These are phyloP conservation scores for Tor tambroides DNA, from an alignment of 2,113 vertebrate species.

Conservation along the genomic window DNA sequence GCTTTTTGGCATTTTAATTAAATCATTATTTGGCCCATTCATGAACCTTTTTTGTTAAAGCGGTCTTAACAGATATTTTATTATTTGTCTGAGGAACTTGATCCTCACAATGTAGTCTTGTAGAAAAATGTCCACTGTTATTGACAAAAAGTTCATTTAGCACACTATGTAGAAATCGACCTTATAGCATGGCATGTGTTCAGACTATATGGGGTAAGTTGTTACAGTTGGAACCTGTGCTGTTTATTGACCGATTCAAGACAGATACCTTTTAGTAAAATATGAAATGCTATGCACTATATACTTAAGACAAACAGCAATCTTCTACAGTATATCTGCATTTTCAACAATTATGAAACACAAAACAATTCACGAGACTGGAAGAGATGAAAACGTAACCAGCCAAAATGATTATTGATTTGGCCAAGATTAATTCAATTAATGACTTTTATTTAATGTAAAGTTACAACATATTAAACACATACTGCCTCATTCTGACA, in stretches of 20 bases:
- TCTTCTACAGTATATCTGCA: not conserved
- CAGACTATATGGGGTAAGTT: not conserved
- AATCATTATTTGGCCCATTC: not conserved
- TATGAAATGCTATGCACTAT: not conserved
- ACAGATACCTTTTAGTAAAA: not conserved
- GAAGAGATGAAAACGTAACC: too few relatives aligned
- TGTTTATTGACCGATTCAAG: not conserved
- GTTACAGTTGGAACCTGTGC: not conserved
- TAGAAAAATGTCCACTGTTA: not conserved
- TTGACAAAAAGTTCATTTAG: not conserved
- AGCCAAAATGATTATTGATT: too few relatives aligned
- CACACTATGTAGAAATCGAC: not conserved
- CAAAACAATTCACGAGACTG: too few relatives aligned
- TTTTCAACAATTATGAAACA: not conserved
- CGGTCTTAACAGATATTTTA: not conserved
- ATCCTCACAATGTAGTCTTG: not conserved
- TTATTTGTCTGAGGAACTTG: not conserved
- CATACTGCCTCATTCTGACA: not conserved
- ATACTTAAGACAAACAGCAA: not conserved
- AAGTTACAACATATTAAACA: not conserved
- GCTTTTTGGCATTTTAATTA: not conserved
- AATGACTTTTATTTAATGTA: not conserved
- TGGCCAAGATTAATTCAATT: too few relatives aligned
- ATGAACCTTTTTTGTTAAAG: not conserved
- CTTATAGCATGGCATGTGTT: not conserved